phyloP scores from a whole-genome alignment of 2,797 vertebrate genomes.

The Falco rusticolus region DNA sequence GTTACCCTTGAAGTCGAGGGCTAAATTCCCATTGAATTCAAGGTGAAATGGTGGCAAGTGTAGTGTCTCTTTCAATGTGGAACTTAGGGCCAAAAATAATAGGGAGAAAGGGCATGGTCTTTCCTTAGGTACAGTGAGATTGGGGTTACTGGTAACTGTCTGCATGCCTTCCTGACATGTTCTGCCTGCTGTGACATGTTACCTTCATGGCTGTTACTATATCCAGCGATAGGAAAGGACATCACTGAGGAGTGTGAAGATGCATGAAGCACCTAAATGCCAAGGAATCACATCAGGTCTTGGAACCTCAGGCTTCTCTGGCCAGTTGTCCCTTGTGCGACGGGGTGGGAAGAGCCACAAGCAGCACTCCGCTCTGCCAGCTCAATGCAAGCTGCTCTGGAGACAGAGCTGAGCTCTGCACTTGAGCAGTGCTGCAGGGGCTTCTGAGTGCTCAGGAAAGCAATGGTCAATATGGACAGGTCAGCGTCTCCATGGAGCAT shows the following conservation, averaged over 20 bases:
- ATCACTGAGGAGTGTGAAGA: background rate
- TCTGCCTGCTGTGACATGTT: background rate
- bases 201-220: background rate
- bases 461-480: constrained; percentile 14
- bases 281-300: background rate
- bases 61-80: background rate
- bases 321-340: background rate
- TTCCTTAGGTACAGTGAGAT: background rate
- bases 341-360: background rate
- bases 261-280: background rate
- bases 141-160: background rate
- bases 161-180: background rate
- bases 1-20: background rate
- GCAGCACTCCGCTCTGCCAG: background rate
- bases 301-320: background rate
- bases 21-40: background rate
- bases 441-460: constrained; percentile 32
- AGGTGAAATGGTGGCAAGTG: background rate
- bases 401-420: background rate
- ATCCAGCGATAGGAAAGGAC: background rate
- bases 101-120: background rate
- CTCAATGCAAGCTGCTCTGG: background rate
- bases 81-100: background rate
- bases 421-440: background rate
- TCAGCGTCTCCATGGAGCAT: constrained; percentile 47